Conservation (phyloP, 2,888 invertebrate genomes). For the Amiota minor region DNA sequence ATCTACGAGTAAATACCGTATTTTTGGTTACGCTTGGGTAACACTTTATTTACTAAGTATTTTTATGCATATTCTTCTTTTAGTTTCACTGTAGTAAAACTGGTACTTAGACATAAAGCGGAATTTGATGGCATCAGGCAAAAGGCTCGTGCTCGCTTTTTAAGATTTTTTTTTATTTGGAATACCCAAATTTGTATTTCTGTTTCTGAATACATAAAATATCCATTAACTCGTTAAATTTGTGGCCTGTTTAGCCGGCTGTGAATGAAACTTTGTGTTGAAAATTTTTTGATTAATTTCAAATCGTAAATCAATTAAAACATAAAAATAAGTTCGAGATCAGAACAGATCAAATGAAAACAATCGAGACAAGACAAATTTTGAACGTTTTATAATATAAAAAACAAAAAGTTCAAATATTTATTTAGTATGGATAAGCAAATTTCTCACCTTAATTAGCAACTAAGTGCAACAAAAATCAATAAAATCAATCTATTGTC, state of each 20-base stretch:
- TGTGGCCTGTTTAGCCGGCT: slow-evolving; percentile 40
- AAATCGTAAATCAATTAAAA: slow-evolving; percentile 61
- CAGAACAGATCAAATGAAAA: too few species aligned
- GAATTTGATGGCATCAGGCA: too few species aligned
- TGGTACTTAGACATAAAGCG: too few species aligned
- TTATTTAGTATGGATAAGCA: background rate
- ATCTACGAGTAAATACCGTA: too few species aligned
- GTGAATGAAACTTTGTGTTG: slow-evolving; percentile 41
- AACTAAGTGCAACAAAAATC: slow-evolving; percentile 20
- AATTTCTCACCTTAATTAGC: slow-evolving; percentile 55
- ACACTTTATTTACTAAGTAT: too few species aligned
- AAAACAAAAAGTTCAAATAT: slow-evolving; percentile 53
- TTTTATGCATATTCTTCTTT: background rate
- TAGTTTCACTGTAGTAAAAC: background rate
- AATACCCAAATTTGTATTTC: background rate
- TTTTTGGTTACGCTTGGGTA: too few species aligned
- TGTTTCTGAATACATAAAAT: slow-evolving; percentile 39
- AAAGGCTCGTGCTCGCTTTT: too few species aligned
- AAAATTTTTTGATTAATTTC: slow-evolving; percentile 58
- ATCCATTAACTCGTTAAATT: slow-evolving; percentile 62
- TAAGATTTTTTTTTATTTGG: background rate
- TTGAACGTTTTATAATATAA: too few species aligned
- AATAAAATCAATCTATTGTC: background rate
- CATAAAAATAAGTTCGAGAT: slow-evolving; percentile 44
- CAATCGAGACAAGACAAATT: too few species aligned